Percentiles rank a stretch among this genome's conserved stretches.
Conservation (phyloP, 2,797 vertebrate species). For the Merluccius polli region DNA sequence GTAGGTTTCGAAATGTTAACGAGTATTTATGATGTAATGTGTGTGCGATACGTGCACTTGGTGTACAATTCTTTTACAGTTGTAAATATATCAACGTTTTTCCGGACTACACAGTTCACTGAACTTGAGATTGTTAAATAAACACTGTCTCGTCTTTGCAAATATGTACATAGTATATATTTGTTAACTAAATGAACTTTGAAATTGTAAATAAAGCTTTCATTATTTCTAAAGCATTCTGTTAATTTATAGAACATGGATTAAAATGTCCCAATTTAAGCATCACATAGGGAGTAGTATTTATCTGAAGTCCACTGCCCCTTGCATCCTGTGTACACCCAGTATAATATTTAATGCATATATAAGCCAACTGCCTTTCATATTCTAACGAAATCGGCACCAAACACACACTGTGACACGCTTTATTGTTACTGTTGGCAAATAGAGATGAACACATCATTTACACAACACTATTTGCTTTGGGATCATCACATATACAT, state of each 20-base stretch:
- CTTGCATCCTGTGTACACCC: too few relatives aligned
- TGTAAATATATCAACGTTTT: conserved; percentile 65
- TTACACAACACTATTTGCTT: background rate
- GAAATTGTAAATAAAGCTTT: conserved; percentile 95
- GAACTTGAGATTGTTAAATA: conserved; percentile 80
- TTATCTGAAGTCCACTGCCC: background rate
- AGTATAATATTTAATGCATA: too few relatives aligned
- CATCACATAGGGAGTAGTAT: background rate
- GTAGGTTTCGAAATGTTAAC: conserved; percentile 51
- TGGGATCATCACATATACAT: background rate
- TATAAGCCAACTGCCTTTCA: too few relatives aligned
- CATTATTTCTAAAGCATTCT: conserved; percentile 75
- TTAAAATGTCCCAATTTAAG: background rate
- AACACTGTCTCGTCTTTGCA: conserved; percentile 78
- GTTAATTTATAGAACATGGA: background rate
- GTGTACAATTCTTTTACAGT: conserved; percentile 63
- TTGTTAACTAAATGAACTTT: conserved; percentile 91
- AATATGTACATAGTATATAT: conserved; percentile 83
- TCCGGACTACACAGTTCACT: conserved; percentile 47
- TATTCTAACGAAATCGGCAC: too few relatives aligned
- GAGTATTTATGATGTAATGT: conserved; percentile 73
- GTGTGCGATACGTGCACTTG: conserved; percentile 57
- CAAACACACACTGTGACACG: too few relatives aligned
- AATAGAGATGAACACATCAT: background rate
- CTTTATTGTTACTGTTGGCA: too few relatives aligned